Percentiles rank a stretch among this genome's conserved stretches.
Conservation (phyloP, 2,113 vertebrate genomes). For the Lagenorhynchus albirostris region DNA sequence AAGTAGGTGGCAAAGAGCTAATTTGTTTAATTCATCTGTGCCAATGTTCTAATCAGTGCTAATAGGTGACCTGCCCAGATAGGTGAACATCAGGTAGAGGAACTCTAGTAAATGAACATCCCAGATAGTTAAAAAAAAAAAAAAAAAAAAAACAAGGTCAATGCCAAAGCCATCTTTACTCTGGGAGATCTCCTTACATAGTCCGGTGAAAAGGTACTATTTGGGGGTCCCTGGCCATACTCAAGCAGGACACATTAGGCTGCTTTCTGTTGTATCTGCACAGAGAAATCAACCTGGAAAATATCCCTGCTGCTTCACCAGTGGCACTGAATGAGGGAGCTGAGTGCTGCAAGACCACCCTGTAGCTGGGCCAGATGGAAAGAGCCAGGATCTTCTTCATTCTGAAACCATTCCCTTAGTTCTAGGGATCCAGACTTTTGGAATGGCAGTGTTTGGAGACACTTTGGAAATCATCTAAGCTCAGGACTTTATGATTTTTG, state of each 20-base stretch:
- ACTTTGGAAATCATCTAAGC: background rate
- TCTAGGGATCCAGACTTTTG: background rate
- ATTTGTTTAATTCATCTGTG: background rate
- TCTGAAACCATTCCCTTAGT: background rate
- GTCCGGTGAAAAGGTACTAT: background rate
- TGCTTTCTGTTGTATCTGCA: background rate
- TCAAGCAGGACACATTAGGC: background rate
- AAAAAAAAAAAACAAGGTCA: background rate
- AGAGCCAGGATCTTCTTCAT: background rate
- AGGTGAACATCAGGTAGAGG: background rate
- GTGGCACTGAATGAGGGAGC: background rate
- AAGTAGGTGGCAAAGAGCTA: background rate
- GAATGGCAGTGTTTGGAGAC: background rate
- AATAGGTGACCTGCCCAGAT: background rate
- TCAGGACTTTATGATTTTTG: background rate
- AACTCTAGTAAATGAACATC: background rate
- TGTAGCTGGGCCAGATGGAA: no score
- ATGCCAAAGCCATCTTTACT: background rate
- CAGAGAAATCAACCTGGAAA: background rate
- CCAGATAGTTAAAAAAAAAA: no score
- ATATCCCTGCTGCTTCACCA: background rate
- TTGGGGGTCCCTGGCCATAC: background rate
- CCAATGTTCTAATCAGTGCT: background rate
- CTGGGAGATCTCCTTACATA: background rate
- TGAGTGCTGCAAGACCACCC: accelerated